Conservation (phyloP, 2,888 invertebrate species). For the Chloromyia formosa region DNA sequence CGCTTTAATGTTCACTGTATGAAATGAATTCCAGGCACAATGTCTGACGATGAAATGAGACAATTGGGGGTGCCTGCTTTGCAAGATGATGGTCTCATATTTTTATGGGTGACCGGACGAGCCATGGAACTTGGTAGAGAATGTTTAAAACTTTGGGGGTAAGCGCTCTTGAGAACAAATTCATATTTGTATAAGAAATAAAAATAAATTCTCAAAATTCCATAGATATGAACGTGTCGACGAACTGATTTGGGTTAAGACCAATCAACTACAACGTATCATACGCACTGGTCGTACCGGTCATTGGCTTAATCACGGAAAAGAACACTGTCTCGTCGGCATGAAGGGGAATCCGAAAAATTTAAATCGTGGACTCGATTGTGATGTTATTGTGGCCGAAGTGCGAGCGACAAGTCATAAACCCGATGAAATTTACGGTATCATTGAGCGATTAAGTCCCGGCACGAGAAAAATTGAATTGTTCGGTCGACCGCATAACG, state of each 20-base stretch:
- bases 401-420: conserved; percentile 98
- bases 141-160: conserved; percentile 94
- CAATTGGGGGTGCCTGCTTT: conserved; percentile 91
- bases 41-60: conserved; percentile 99
- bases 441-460: conserved; percentile 95
- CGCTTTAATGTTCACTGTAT: neutral
- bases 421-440: conserved; percentile 98
- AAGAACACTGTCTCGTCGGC: conserved; percentile 96
- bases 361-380: conserved; percentile 92
- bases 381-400: conserved; percentile 98
- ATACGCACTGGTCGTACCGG: conserved; percentile 97
- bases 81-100: conserved; percentile 95
- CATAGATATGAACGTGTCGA: conserved; percentile 88
- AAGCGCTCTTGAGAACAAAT: conserved; percentile 20
- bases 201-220: neutral
- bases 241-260: conserved; percentile 99
- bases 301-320: conserved; percentile 98
- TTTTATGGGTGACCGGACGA: conserved; percentile 97
- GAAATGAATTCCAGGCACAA: conserved; percentile 68
- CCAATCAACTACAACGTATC: conserved; percentile 95
- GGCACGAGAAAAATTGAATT: conserved; percentile 97
- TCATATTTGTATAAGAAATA: conserved; percentile 16
- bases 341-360: conserved; percentile 94
- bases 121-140: conserved; percentile 87
- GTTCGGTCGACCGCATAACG: conserved; percentile 96